Evolutionary conservation across 35 echinoderm and acorn worm species (phyloP), one percentile per base, ranked within the genome.

Genomic region (Chiridota heheva): DNA sequence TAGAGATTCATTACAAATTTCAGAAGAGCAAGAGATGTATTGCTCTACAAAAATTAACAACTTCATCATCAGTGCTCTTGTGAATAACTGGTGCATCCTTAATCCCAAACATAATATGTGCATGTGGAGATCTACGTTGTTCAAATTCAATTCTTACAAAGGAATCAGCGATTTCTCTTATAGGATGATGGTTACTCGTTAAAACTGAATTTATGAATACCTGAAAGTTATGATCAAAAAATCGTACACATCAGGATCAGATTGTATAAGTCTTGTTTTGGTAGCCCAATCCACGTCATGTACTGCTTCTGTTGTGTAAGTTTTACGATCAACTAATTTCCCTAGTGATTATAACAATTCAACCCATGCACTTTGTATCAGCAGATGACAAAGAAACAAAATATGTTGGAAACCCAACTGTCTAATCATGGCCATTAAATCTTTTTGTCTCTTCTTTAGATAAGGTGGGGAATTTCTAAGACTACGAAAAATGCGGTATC

Each of bases 141-240:
- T 71, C 37, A 71, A 71, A 71, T 10, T 71, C 67, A 22, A 71
- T 71, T 2, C 67, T 13, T 7, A 71, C 67, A 43, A 71, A 71
- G 2, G 10, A 42, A 43, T 71, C 40, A 22, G 10, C 22, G 7
- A 71, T 43, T 7, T 42, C 15, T 10, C 67, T 42, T 42, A 71
- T 71, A 42, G 67, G 10, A 63, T 7, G 8, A 28, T 7, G 8
- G 17, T 69, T 42, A 30, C 32, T 71, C 40, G 44, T 75, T 7
- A 75, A 28, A 28, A 75, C 71, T 24, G 44, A 12, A 48, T 75
- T 44, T 3, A 75, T 75, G 30, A 75, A 75, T n/a, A 13, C 10
- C 22, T 53, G 48, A 13, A 53, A 22, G n/a, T n/a, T n/a, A n/a
- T n/a, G n/a, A n/a, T 87, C 84, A 78, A 87, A 87, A 33, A 58